Base-by-base conservation (phyloP, 2,797 vertebrate genomes). In the Microctenopoma steveboyesi region DNA sequence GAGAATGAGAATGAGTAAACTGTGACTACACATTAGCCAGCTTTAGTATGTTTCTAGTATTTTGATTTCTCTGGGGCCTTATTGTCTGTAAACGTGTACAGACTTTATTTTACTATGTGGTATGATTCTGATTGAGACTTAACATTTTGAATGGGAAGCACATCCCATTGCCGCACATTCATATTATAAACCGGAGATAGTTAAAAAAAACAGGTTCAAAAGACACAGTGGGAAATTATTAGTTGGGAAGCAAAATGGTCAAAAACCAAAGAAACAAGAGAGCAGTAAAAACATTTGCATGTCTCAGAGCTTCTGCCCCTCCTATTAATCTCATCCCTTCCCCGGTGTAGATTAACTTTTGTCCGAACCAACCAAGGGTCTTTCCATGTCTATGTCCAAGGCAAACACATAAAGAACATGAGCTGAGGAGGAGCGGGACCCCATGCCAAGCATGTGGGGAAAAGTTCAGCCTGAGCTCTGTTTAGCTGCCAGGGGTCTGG, bases 391-490 rank as follows among this genome's bases (percentile, higher is more conserved):
- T 40, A 69, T 3, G 43, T 91, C 93, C 92, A 94, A 94, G 71
- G 91, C 86, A 94, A 94, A 93, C 92, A 93, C 82, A 84, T 85
- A 82, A 89, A 92, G 83, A 92, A 79, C 85, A 62, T 63, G 85
- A 87, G 87, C 86, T 88, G 74, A 74, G 78, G 88, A 87, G 75
- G 76, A 91, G 85, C 28, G 35, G 18, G 86, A 91, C 88, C 88
- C 72, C 89, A 86, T 89, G 86, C 89, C 88, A 90, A 83, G 78
- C 77, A 47, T 58, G 64, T 60, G 52, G 84, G 81, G 84, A 85
- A 74, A 76, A 79, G 82, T 69, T 86, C 60, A 63, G 79, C 65
- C 74, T 14, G 47, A 85, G 68, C 81, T 1, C 69, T 43, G 74
- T 85, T 76, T 64, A 76, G 72, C 80, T 84, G 86, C 78, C 74